phyloP scores from a whole-genome alignment of 2,113 vertebrate species.

The Connochaetes taurinus region DNA sequence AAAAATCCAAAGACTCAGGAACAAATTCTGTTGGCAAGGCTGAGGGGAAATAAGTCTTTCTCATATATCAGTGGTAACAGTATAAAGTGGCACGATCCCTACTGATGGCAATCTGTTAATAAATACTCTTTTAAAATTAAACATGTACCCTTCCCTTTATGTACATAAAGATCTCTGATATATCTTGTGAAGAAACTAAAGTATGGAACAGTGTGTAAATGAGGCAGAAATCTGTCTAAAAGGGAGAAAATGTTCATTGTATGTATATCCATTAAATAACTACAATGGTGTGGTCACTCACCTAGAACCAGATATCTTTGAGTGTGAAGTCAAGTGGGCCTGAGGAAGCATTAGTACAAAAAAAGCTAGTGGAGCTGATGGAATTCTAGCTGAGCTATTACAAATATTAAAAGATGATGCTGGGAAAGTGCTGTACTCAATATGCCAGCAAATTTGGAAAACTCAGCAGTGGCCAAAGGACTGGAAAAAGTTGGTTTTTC shows the following conservation, averaged over 20 bases:
- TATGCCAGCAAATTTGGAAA: background rate
- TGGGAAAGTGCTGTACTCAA: background rate
- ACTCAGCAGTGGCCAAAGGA: background rate
- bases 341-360: background rate
- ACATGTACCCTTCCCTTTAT: background rate
- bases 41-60: background rate
- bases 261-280: background rate
- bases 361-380: background rate
- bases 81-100: background rate
- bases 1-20: background rate
- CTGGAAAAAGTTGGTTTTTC: background rate
- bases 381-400: background rate
- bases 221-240: background rate
- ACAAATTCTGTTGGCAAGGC: background rate
- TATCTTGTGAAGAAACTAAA: background rate
- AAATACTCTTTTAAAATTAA: background rate
- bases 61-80: background rate
- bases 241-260: background rate
- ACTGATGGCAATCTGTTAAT: background rate
- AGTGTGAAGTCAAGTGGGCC: background rate
- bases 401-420: background rate
- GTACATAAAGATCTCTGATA: background rate
- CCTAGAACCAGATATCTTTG: background rate
- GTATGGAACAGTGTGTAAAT: background rate
- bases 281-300: background rate